Base-by-base conservation (phyloP, 2,888 invertebrate species). In the Acleris laterana region DNA sequence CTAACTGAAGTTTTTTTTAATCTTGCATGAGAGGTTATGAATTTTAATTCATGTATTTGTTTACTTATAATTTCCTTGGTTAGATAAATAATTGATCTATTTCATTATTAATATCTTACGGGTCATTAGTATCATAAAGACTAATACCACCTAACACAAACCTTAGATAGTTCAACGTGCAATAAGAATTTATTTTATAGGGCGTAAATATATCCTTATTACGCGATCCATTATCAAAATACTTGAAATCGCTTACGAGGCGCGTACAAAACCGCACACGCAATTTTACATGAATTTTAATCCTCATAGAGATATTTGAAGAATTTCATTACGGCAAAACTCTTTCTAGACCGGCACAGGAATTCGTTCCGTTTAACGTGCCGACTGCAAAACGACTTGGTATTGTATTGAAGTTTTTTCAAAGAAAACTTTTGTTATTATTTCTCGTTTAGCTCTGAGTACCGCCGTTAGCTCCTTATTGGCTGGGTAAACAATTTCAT, bases 241-340 rank as follows among this genome's bases (percentile, higher is more conserved):
- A 60, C 70, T 71, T 71, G 60, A 63, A 69, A 71, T 70, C 62
- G 71, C 56, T 61, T 42, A 57, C 49, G 55, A 42, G 53, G 60
- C 56, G 63, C 60, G 68, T 62, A 73, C 49, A 16, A 74, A 78
- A 77, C 76, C 73, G 64, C 75, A 75, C 75, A 77, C 79, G 80
- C 81, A 85, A 85, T 64, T 64, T 88, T 85, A 88, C 81, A 83
- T 81, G 82, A 87, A 90, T 88, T 89, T 87, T 85, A 89, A 88
- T 87, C 81, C 80, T 74, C 81, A 83, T 79, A 72, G 81, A 78
- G 81, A 85, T 88, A 87, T 90, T 88, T 89, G 77, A 89, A 87
- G 90, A 92, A 92, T 92, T 92, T 91, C 88, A 92, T 92, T 91
- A 90, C 82, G 82, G 83, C 80, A 79, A 86, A 87, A 84, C 84